phyloP scores from a whole-genome alignment of 2,888 invertebrate species.

The Tetheella fluctuosa region DNA sequence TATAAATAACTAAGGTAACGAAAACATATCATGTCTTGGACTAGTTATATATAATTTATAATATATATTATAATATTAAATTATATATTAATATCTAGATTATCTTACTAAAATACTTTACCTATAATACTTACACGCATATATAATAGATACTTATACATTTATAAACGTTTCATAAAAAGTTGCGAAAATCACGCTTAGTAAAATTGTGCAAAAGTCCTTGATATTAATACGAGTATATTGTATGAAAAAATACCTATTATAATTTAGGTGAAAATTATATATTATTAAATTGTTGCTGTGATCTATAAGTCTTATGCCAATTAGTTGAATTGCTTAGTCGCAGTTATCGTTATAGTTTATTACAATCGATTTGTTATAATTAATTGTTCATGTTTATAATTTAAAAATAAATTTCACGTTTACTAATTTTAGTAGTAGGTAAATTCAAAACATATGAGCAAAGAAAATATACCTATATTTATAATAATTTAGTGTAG shows the following conservation, averaged over 20 bases:
- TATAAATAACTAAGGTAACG: slow-evolving; percentile 24
- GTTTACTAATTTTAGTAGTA: slow-evolving; percentile 1
- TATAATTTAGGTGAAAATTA: slow-evolving; percentile 24
- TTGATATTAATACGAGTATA: background rate
- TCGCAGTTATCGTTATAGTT: slow-evolving; percentile 19
- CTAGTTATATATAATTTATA: slow-evolving; percentile 13
- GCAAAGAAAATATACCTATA: background rate
- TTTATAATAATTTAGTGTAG: no score
- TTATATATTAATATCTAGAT: background rate
- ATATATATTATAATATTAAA: background rate
- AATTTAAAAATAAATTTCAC: slow-evolving; percentile 1
- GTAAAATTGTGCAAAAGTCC: background rate
- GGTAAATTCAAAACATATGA: background rate
- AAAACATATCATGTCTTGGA: slow-evolving; percentile 42
- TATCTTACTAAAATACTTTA: background rate
- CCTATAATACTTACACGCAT: background rate
- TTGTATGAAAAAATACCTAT: background rate
- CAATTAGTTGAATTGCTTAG: slow-evolving; percentile 34
- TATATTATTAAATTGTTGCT: slow-evolving; percentile 36
- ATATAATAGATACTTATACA: background rate
- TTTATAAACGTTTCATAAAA: background rate
- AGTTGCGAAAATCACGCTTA: background rate
- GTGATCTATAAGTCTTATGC: slow-evolving; percentile 48
- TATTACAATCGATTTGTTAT: slow-evolving; percentile 9
- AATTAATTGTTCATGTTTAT: background rate